Percentiles rank a stretch among this genome's conserved stretches.
These are phyloP conservation scores for Troilus luridus DNA, from an alignment of 2,888 invertebrate genomes.

Conservation along the genomic window DNA sequence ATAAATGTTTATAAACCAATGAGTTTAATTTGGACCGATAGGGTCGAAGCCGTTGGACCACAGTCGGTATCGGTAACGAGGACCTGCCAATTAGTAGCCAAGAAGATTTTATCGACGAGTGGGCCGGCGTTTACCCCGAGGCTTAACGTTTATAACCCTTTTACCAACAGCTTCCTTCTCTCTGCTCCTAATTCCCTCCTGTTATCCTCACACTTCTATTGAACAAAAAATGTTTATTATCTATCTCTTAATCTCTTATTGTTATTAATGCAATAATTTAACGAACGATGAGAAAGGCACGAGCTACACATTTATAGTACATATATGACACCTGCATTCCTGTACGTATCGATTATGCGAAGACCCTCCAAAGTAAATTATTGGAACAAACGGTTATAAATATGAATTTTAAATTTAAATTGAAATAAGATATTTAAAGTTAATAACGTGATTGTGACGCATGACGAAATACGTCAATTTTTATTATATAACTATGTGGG, in stretches of 20 bases:
- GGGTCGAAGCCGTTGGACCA: neutral
- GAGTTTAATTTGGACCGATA: neutral
- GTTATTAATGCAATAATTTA: neutral
- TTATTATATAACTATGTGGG: too few species aligned
- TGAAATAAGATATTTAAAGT: too few species aligned
- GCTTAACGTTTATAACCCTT: slow-evolving; percentile 16
- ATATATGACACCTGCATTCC: too few species aligned
- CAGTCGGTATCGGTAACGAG: neutral
- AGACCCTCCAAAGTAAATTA: too few species aligned
- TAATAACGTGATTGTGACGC: too few species aligned
- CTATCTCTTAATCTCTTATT: neutral
- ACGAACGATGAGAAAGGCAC: too few species aligned
- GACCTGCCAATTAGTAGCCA: neutral
- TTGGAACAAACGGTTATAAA: too few species aligned
- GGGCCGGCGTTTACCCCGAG: neutral
- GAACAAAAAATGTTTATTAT: neutral
- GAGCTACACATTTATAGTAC: too few species aligned
- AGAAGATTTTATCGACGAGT: slow-evolving; percentile 9
- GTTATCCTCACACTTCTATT: neutral
- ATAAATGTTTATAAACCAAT: neutral
- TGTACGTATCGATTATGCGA: too few species aligned
- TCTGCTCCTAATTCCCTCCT: neutral
- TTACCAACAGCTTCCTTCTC: neutral
- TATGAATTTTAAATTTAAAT: too few species aligned
- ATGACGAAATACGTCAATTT: too few species aligned